Base-by-base conservation (phyloP, 2,888 invertebrate species). In the Cremastinae sp. region DNA sequence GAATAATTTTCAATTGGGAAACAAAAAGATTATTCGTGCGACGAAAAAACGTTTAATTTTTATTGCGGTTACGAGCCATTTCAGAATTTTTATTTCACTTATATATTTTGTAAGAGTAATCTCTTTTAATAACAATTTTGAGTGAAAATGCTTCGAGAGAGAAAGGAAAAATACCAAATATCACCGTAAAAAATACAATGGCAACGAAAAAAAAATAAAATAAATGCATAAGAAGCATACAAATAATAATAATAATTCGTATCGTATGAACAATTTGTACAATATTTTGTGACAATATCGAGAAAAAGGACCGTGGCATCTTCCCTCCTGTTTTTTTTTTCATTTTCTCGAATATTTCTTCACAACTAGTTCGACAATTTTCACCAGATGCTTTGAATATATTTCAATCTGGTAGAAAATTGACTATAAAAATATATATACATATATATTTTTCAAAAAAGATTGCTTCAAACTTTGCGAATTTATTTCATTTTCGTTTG, bases 181-280 rank as follows among this genome's bases (percentile, higher is more conserved):
- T 20, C 34, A 58, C 12, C 16, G 51, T 43, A 56, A 38, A 62
- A 56, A 47, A 62, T 62, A 28, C 28, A 28, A 28, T 28, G 28
- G 71, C 22, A 54, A 62, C 53, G 38, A 56, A 22, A 2, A 41
- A 8, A 34, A 0, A 18, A 47, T 47, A 56, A 56, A 43, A 62
- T 20, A 38, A 12, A 4, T 4, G 38, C 22, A 41, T n/a, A 43
- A 59, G 54, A 14, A 78, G 69, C 76, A 81, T 81, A 79, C 78
- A 83, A 78, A 62, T 79, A 56, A 75, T 75, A 65, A 79, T 75
- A 74, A 78, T 78, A 71, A 82, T 81, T 79, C 75, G 53, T 73
- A 74, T 59, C 56, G 64, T 14, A 45, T 28, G 53, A 54, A 20
- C n/a, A n/a, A n/a, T 28, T 10, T 58, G 58, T 59, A 54, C 65